A percentile compares a stretch with the other conserved stretches of the same genome.
Conservation (phyloP, 1,140 invertebrate genomes). For the Muscidifurax raptorellus region DNA sequence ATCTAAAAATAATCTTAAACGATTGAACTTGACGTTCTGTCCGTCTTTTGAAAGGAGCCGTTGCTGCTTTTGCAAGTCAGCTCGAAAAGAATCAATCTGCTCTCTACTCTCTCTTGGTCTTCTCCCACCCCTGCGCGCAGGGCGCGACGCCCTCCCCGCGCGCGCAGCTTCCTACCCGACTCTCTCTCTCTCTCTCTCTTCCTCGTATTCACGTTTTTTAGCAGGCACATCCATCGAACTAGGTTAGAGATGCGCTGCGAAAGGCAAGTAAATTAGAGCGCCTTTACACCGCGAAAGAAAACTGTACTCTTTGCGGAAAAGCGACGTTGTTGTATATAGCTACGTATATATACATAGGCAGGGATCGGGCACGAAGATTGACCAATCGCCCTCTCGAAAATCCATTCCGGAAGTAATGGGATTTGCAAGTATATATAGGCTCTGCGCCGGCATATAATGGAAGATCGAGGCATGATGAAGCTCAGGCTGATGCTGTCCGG, state of each 20-base stretch:
- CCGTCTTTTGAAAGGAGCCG: not conserved
- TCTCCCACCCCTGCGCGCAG: not conserved
- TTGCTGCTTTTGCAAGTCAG: not conserved
- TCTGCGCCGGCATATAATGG: not conserved
- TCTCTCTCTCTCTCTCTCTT: not conserved
- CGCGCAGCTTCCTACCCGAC: not conserved
- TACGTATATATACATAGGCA: too few relatives aligned
- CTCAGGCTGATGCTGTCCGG: not conserved
- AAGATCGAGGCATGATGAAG: too few relatives aligned
- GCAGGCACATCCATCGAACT: constrained; percentile 8
- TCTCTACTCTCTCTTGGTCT: not conserved
- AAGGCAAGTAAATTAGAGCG: constrained; percentile 47
- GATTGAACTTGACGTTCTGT: constrained; percentile 45
- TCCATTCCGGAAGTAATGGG: constrained; percentile 30
- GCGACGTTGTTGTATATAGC: too few relatives aligned
- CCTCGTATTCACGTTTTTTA: constrained; percentile 13
- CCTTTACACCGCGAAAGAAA: not conserved
- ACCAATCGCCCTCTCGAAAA: constrained; percentile 24
- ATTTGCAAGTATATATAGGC: constrained; percentile 7
- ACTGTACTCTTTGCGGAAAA: not conserved
- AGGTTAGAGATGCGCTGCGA: constrained; percentile 37
- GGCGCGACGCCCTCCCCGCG: not conserved
- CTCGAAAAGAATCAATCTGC: constrained; percentile 45
- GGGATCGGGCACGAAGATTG: constrained; percentile 15
- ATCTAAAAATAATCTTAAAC: constrained; percentile 47